Evolutionary conservation across 2,113 vertebrate species (phyloP).

Genomic region (Xiphorhynchus elegans): DNA sequence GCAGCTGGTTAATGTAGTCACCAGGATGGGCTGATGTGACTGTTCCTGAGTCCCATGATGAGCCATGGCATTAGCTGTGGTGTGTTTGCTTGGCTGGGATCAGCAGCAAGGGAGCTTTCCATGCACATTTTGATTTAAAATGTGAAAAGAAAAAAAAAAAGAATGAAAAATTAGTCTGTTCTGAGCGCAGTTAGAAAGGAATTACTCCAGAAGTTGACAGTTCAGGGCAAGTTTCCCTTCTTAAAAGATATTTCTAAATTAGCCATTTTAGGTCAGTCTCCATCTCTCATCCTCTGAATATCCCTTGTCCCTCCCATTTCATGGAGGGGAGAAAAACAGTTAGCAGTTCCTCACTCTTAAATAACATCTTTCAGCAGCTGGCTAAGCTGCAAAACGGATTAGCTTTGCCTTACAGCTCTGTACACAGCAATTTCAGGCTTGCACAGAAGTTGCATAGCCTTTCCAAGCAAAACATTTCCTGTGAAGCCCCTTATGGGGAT

Average conservation of each 20-base stretch:
- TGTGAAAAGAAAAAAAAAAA: neutral
- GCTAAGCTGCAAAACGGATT: slow-evolving; percentile 9
- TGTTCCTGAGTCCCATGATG: rapidly evolving
- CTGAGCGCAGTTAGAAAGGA: neutral
- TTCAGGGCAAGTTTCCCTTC: neutral
- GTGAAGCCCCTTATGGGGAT: neutral
- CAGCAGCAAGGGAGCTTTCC: neutral
- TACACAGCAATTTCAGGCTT: slow-evolving; percentile 1
- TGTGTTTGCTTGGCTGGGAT: neutral
- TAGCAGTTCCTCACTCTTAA: neutral
- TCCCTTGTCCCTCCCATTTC: neutral
- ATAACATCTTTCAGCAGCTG: neutral
- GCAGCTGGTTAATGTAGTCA: neutral
- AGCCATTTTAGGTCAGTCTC: neutral
- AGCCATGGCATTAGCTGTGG: rapidly evolving
- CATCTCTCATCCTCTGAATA: neutral
- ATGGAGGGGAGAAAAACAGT: neutral
- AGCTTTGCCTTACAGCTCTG: slow-evolving; percentile 25
- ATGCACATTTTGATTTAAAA: neutral
- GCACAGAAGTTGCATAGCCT: neutral
- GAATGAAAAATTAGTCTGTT: neutral
- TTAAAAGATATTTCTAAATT: neutral
- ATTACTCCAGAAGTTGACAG: neutral
- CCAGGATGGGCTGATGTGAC: rapidly evolving
- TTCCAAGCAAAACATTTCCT: neutral